These are phyloP conservation scores for Herpailurus yagouaroundi DNA, from an alignment of 2,113 vertebrate genomes.

Conservation along the genomic window DNA sequence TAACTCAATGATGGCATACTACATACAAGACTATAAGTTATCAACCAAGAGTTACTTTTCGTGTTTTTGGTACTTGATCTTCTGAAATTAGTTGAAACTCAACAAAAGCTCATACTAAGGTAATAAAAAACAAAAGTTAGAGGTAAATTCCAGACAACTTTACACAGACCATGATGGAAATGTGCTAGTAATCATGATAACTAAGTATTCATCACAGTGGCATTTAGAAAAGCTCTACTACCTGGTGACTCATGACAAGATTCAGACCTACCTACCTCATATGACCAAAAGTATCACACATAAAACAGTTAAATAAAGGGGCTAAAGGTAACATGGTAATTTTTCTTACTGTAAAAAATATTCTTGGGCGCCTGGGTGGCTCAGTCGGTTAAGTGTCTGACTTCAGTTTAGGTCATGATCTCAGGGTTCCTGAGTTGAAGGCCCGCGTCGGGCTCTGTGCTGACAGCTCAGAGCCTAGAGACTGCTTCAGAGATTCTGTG, in stretches of 20 bases:
- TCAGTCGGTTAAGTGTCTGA: no score
- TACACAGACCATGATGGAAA: background rate
- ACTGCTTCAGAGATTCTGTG: no score
- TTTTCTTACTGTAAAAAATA: constrained; percentile 28
- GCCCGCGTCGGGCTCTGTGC: no score
- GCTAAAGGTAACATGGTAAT: background rate
- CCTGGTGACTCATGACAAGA: background rate
- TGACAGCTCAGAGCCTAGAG: no score
- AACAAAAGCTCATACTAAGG: background rate
- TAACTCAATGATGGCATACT: background rate
- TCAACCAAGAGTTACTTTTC: background rate
- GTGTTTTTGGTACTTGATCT: background rate
- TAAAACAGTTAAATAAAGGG: background rate
- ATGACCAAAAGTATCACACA: background rate
- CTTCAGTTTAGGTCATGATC: no score
- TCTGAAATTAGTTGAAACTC: background rate
- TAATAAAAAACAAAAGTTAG: background rate
- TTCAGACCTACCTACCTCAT: background rate
- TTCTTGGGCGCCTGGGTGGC: background rate
- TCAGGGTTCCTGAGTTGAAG: no score
- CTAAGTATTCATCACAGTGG: background rate
- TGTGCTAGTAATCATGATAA: background rate
- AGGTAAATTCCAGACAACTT: background rate
- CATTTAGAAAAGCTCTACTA: background rate
- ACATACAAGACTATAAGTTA: background rate